Conservation (phyloP, 2,888 invertebrate species). For the Scaeva pyrastri region DNA sequence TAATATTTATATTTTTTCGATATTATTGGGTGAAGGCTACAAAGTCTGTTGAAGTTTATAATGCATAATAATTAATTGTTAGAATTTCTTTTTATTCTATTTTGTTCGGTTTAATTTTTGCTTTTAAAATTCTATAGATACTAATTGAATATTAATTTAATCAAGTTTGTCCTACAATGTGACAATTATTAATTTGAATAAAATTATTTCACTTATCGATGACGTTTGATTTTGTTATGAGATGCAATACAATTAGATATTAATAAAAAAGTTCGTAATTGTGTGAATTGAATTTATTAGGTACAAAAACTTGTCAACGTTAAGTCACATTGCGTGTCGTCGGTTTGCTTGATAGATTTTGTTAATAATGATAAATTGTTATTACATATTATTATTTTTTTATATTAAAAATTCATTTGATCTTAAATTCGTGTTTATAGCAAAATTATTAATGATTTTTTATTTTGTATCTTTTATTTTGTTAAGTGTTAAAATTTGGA, state of each 20-base stretch:
- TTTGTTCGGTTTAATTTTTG: no score
- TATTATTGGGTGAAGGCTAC: not conserved
- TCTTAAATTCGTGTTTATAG: not conserved
- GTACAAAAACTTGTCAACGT: not conserved
- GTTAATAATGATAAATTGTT: not conserved
- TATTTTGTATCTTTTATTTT: no score
- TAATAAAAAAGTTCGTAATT: slow-evolving; percentile 26
- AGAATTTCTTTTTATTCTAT: no score
- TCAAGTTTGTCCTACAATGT: no score
- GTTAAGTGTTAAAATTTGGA: not conserved
- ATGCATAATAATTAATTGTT: no score
- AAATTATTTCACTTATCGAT: no score
- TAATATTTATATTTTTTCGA: no score
- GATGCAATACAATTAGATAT: no score
- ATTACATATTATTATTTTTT: slow-evolving; percentile 2
- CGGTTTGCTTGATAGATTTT: not conserved
- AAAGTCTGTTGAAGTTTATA: not conserved
- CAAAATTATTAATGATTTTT: not conserved
- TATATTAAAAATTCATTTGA: not conserved
- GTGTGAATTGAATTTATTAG: slow-evolving; percentile 17
- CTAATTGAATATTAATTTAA: no score
- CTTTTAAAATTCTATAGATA: no score
- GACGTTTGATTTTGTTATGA: no score
- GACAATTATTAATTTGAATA: no score
- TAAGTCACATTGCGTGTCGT: not conserved